A percentile compares a stretch with the other conserved stretches of the same genome.
phyloP scores from a whole-genome alignment of 2,888 invertebrate species.

The Aphodius sticticus region DNA sequence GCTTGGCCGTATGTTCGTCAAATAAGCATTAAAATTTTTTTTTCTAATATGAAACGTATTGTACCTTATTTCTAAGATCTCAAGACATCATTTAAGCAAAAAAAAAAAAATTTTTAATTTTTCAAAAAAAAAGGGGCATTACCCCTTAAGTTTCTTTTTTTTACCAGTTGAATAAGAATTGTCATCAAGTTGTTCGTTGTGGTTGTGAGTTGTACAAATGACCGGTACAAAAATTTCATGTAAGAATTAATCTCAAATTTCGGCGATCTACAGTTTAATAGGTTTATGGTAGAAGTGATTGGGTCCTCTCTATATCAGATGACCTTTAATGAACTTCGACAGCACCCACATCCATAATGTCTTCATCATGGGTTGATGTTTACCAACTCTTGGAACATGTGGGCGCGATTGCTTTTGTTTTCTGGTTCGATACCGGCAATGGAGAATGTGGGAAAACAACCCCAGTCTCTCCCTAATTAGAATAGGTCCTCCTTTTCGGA shows the following conservation, averaged over 20 bases:
- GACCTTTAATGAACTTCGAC: constrained; percentile 42
- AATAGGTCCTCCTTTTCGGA: no score
- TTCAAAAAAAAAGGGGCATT: no score
- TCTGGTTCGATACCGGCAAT: constrained; percentile 23
- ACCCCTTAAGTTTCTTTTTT: background rate
- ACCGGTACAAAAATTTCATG: constrained; percentile 5
- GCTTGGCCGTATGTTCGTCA: no score
- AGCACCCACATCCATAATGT: constrained; percentile 43
- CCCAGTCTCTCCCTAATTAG: no score
- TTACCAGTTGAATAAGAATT: background rate
- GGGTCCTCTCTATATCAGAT: constrained; percentile 39
- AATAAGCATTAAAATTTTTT: no score
- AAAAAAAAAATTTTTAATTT: no score
- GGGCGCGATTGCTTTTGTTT: background rate
- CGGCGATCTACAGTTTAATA: constrained; percentile 28
- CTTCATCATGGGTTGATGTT: constrained; percentile 40
- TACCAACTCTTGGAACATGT: constrained; percentile 25
- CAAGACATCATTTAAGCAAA: no score
- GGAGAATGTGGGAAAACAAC: constrained; percentile 28
- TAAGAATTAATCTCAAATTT: background rate
- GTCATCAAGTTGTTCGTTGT: background rate
- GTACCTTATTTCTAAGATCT: no score
- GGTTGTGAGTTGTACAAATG: background rate
- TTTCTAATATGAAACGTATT: no score
- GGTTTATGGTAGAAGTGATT: constrained; percentile 36